phyloP scores from a whole-genome alignment of 2,888 invertebrate species.

The Latrodectus hesperus region DNA sequence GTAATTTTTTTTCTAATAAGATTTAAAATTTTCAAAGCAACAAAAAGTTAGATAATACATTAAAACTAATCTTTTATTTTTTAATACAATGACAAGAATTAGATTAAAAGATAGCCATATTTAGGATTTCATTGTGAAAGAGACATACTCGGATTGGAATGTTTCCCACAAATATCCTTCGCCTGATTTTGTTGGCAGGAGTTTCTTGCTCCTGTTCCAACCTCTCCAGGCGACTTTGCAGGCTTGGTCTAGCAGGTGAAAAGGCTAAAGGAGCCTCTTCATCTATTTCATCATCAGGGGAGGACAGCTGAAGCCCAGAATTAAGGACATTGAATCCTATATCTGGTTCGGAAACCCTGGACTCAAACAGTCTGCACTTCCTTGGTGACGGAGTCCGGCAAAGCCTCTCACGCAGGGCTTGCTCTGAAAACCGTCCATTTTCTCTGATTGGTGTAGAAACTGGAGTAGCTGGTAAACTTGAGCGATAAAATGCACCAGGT shows the following conservation, averaged over 20 bases:
- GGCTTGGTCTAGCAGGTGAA: slow-evolving; percentile 44
- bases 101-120: no score
- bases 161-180: slow-evolving; percentile 70
- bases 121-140: neutral
- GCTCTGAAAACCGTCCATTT: slow-evolving; percentile 71
- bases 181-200: slow-evolving; percentile 48
- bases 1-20: no score
- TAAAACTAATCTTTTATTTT: no score
- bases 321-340: slow-evolving; percentile 68
- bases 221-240: slow-evolving; percentile 51
- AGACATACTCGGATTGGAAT: slow-evolving; percentile 68
- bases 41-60: no score
- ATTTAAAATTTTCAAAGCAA: no score
- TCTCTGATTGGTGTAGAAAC: slow-evolving; percentile 71
- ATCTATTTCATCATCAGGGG: slow-evolving; percentile 68
- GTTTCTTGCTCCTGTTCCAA: slow-evolving; percentile 60
- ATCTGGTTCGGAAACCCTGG: slow-evolving; percentile 67
- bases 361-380: slow-evolving; percentile 70
- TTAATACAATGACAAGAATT: no score
- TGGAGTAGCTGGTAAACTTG: slow-evolving; percentile 72
- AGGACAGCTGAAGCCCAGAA: slow-evolving; percentile 66
- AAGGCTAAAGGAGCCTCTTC: slow-evolving; percentile 49
- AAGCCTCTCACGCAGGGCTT: slow-evolving; percentile 71
- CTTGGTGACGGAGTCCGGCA: slow-evolving; percentile 72
- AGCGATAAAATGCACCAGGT: slow-evolving; percentile 71